Evolutionary conservation across 1,140 invertebrate genomes (phyloP).

Genomic region (Asbolus verrucosus): DNA sequence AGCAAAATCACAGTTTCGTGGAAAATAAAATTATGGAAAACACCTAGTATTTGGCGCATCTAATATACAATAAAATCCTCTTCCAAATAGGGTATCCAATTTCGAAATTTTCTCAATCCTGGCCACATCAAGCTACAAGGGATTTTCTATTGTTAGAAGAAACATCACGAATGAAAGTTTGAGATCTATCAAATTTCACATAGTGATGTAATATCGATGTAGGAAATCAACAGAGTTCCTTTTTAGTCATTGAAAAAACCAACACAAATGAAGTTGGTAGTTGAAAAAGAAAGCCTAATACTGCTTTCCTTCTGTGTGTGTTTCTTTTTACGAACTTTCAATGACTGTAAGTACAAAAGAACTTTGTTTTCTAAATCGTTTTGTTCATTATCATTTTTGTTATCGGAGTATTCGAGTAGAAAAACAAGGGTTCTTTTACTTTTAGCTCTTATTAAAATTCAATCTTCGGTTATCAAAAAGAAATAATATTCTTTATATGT

Average conservation of each 20-base stretch:
- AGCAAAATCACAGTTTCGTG: no score
- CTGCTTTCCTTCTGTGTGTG: background rate
- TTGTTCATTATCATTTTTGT: background rate
- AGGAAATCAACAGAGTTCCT: slow-evolving; percentile 1
- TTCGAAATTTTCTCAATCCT: no score
- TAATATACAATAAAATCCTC: no score
- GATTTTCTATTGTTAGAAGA: background rate
- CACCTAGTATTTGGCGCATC: no score
- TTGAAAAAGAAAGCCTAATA: slow-evolving; percentile 19
- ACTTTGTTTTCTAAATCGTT: slow-evolving; percentile 2
- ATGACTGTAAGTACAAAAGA: slow-evolving; percentile 13
- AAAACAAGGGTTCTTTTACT: background rate
- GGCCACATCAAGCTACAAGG: no score
- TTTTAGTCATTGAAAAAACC: slow-evolving; percentile 35
- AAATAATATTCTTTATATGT: no score
- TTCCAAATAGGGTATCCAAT: no score
- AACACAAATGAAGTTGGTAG: slow-evolving; percentile 24
- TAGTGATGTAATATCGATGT: no score
- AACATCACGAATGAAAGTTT: background rate
- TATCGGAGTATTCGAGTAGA: no score
- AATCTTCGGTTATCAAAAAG: background rate
- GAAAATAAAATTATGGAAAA: no score
- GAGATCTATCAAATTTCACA: background rate
- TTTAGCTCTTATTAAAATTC: no score
- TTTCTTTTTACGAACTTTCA: slow-evolving; percentile 12